Evolutionary conservation across 30 jellyfish, hydroid and myxozoan species (phyloP), one percentile per base, ranked within the genome.

Genomic region (Turritopsis dohrnii): DNA sequence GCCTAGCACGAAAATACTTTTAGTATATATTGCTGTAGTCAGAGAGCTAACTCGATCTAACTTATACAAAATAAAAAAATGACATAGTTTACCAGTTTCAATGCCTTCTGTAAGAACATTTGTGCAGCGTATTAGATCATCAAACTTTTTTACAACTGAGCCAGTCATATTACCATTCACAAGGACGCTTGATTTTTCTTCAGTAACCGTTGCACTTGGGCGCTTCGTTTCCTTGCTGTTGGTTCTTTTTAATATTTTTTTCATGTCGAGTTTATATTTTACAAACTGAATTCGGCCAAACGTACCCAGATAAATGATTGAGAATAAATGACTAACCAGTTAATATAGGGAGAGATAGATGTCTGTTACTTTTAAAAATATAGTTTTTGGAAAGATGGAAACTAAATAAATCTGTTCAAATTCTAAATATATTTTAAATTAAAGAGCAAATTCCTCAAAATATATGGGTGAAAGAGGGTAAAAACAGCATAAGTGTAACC

Each of bases 41-140:
- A n/a, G n/a, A n/a, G n/a, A n/a, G n/a, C n/a, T n/a, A n/a, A n/a
- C n/a, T n/a, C 18, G 23, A 23, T 18, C 81, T 20, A 72, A 72
- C 18, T 23, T n/a, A 74, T 74, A 24, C 8, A 22, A 16, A 28
- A 8, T 9, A 1, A 52, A 28, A 66, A 18, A 8, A 28, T 66
- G 23, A 80, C 28, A 27, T 1, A 71, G 23, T 95, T 74, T 60
- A 92, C 98, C 98, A 31, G 89, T 79, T 93, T 93, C 98, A 52
- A 93, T 88, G 24, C 98, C 98, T 85, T 93, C 98, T 7, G 98
- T 79, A n/a, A 93, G 82, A 52, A 93, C 96, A 82, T 89, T 87
- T 1, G 98, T 89, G 72, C 98, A 83, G 69, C 98, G 80, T 19
- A 93, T 95, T 31, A 93, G 88, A 54, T 93, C 98, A 72, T 93